A percentile compares a stretch with the other conserved stretches of the same genome.
phyloP scores from a whole-genome alignment of 2,888 invertebrate species.

The Epirrhoe tristata region DNA sequence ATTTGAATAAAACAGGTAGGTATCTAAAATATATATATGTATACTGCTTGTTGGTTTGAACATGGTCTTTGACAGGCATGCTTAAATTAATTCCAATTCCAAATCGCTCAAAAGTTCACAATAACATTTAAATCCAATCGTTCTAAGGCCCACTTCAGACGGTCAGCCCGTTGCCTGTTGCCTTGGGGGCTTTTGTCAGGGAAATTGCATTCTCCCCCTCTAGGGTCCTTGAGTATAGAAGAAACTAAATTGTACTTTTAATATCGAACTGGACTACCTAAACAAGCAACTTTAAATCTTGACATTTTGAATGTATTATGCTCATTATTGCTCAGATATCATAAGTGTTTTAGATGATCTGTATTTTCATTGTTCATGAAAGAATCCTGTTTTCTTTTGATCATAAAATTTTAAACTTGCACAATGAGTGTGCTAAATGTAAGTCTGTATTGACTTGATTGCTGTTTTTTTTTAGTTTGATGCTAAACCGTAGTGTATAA shows the following conservation, averaged over 20 bases:
- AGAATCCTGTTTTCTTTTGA: no score
- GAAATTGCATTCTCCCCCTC: conserved; percentile 75
- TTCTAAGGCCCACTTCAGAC: conserved; percentile 48
- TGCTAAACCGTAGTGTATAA: no score
- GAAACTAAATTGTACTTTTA: conserved; percentile 50
- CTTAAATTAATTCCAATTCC: background rate
- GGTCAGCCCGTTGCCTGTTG: conserved; percentile 56
- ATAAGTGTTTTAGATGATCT: no score
- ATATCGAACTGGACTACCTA: conserved; percentile 23
- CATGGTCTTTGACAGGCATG: background rate
- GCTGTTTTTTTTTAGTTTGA: no score
- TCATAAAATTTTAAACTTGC: background rate
- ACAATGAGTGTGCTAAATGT: background rate
- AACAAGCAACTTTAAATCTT: conserved; percentile 11
- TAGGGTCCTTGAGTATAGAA: conserved; percentile 41
- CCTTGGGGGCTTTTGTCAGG: conserved; percentile 67
- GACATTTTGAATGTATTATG: background rate
- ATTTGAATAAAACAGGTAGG: no score
- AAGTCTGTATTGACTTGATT: background rate
- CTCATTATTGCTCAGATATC: no score
- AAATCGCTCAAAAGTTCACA: conserved; percentile 5
- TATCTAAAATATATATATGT: no score
- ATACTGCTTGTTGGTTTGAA: no score
- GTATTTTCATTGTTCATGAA: no score
- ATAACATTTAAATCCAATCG: conserved; percentile 25